A percentile compares a stretch with the other conserved stretches of the same genome.
These are phyloP conservation scores for Pentamera pediparva DNA, from an alignment of 53 echinoderm and acorn worm genomes.

Conservation along the genomic window DNA sequence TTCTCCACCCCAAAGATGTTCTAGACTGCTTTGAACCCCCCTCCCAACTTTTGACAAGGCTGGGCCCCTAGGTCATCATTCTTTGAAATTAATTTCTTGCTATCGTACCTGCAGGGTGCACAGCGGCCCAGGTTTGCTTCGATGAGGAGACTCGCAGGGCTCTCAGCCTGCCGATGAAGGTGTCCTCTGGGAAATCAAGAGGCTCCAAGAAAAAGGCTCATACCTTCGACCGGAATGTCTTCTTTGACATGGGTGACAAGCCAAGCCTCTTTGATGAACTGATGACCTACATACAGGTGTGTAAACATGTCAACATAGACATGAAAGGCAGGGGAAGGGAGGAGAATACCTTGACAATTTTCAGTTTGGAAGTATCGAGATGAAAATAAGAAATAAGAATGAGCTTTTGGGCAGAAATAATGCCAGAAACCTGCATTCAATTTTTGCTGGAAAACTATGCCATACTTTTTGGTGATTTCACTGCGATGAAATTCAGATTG, in stretches of 20 bases:
- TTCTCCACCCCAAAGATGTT: too few relatives aligned
- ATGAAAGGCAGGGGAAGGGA: neutral
- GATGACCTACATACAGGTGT: conserved; percentile 63
- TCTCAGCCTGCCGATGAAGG: conserved; percentile 49
- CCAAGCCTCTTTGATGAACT: conserved; percentile 77
- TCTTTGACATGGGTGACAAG: conserved; percentile 61
- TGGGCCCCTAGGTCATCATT: neutral
- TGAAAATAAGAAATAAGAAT: too few relatives aligned
- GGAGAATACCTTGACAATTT: too few relatives aligned
- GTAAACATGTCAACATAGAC: neutral
- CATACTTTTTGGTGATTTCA: too few relatives aligned
- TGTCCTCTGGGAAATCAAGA: conserved; percentile 13
- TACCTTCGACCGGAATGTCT: conserved; percentile 59
- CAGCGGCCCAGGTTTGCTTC: conserved; percentile 76
- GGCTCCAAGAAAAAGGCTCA: conserved; percentile 46
- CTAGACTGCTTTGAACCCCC: too few relatives aligned
- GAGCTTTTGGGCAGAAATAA: too few relatives aligned
- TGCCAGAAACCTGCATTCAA: too few relatives aligned
- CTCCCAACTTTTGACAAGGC: too few relatives aligned
- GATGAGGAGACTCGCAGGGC: conserved; percentile 8
- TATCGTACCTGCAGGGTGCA: conserved; percentile 48
- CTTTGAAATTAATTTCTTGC: neutral
- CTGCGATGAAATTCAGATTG: too few relatives aligned
- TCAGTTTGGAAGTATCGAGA: too few relatives aligned
- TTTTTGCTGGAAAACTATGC: too few relatives aligned